A percentile compares a stretch with the other conserved stretches of the same genome.
Evolutionary conservation across 2,113 vertebrate genomes (phyloP).

Genomic region (Mobula hypostoma): DNA sequence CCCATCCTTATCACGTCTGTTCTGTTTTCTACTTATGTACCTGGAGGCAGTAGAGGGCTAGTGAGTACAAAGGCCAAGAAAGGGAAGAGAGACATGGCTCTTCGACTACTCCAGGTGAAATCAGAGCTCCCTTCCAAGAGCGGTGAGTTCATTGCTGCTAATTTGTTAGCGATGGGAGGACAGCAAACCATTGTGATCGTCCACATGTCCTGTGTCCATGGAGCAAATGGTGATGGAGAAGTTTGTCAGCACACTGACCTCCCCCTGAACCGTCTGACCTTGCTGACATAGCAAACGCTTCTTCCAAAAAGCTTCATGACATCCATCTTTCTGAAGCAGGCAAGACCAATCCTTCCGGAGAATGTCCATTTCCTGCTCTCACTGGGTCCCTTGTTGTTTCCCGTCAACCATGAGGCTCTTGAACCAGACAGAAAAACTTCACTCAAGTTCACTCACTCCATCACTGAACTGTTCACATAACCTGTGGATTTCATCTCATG

Average conservation of each 20-base stretch:
- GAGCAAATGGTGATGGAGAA: not conserved
- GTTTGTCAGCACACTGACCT: not conserved
- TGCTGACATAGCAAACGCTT: not conserved
- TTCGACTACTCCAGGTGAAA: too few relatives aligned
- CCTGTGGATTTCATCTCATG: too few relatives aligned
- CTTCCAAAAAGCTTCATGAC: not conserved
- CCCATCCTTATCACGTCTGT: not conserved
- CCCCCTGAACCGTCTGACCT: not conserved
- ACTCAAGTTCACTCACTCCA: too few relatives aligned
- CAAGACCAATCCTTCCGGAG: not conserved
- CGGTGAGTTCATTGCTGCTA: not conserved
- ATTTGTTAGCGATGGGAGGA: not conserved
- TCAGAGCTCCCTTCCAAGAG: not conserved
- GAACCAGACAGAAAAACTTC: too few relatives aligned
- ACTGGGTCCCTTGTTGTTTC: not conserved
- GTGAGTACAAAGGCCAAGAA: not conserved
- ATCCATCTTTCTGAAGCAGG: not conserved
- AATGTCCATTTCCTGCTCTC: not conserved
- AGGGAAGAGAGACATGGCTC: not conserved
- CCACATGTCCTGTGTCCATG: not conserved
- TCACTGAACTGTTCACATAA: too few relatives aligned
- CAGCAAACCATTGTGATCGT: not conserved
- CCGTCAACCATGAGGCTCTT: too few relatives aligned
- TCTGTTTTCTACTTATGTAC: not conserved
- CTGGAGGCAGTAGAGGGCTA: not conserved